Evolutionary conservation across 2,797 vertebrate species (phyloP), one percentile per base, ranked within the genome.

Genomic region (Amphiprion clarkii): DNA sequence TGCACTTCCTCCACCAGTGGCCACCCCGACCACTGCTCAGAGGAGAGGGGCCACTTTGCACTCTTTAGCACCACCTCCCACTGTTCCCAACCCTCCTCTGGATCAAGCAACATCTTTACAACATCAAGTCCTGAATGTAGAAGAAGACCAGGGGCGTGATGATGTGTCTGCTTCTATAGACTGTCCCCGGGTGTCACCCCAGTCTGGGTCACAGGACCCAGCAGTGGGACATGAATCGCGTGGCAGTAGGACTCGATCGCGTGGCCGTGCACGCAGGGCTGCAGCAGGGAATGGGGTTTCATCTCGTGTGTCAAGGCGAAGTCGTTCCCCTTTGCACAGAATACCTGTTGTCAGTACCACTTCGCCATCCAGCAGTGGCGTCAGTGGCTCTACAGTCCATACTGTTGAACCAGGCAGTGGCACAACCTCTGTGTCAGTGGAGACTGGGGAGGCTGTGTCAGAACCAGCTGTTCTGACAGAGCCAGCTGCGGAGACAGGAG

Each of bases 311-410:
- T 95, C 92, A 16, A 95, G 96, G 78, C 93, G 96, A 84, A 98
- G 97, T 82, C 96, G 97, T 42, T 98, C 97, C 29, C 97, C 96
- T 0, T 88, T 99, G 85, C 96, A 92, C 68, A 90, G 89, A 85
- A 88, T 89, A 72, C 79, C 90, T 8, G 39, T 71, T 79, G 80
- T 86, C 62, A 86, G 66, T 74, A 67, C 76, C 46, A 63, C 84
- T 62, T 74, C 88, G 14, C 66, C 85, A 55, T 84, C 90, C 42
- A 85, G 78, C 65, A 77, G 71, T 72, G 73, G 67, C 33, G 74
- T 75, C 53, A 75, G 82, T 44, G 71, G 83, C 49, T 81, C 85
- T 33, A 71, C 60, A 49, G 36, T 79, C 48, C 79, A 84, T 49
- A 66, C 78, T 55, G 71, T 85, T 52, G 93, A 95, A 74, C 87